These are phyloP conservation scores for Oryctes rhinoceros DNA, from an alignment of 1,140 invertebrate genomes.

Conservation along the genomic window DNA sequence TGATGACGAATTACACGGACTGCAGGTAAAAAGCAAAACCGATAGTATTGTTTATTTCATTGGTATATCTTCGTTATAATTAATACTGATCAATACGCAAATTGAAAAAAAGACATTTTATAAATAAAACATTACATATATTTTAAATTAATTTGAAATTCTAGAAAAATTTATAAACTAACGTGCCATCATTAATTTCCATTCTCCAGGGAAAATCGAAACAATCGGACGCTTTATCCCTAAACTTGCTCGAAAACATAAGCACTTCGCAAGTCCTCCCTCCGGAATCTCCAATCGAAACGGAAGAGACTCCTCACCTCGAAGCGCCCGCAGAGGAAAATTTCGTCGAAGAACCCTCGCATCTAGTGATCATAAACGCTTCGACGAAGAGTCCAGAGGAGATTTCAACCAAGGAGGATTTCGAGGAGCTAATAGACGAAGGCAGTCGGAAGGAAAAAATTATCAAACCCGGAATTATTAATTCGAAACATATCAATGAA, in stretches of 20 bases:
- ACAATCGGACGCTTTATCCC: constrained; percentile 45
- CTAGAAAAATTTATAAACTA: no score
- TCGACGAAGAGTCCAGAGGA: constrained; percentile 69
- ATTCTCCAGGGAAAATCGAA: constrained; percentile 48
- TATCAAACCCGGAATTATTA: constrained; percentile 54
- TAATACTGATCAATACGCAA: no score
- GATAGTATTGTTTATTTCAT: neutral
- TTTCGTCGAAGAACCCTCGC: constrained; percentile 65
- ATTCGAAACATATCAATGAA: constrained; percentile 54
- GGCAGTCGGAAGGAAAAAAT: constrained; percentile 63
- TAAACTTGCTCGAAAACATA: constrained; percentile 54
- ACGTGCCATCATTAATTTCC: neutral
- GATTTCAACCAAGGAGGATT: constrained; percentile 70
- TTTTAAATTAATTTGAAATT: no score
- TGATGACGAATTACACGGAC: constrained; percentile 57
- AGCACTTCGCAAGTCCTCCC: constrained; percentile 58
- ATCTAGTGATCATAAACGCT: constrained; percentile 70
- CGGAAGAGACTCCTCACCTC: constrained; percentile 61
- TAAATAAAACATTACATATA: no score
- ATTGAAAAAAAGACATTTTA: no score
- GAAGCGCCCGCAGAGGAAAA: constrained; percentile 55
- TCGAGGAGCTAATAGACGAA: constrained; percentile 68
- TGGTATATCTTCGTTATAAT: neutral
- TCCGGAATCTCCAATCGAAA: constrained; percentile 65
- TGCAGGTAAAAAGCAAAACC: neutral